Percentiles rank a stretch among this genome's conserved stretches.
These are phyloP conservation scores for Lucilia cuprina DNA, from an alignment of 1,140 invertebrate species.

Conservation along the genomic window DNA sequence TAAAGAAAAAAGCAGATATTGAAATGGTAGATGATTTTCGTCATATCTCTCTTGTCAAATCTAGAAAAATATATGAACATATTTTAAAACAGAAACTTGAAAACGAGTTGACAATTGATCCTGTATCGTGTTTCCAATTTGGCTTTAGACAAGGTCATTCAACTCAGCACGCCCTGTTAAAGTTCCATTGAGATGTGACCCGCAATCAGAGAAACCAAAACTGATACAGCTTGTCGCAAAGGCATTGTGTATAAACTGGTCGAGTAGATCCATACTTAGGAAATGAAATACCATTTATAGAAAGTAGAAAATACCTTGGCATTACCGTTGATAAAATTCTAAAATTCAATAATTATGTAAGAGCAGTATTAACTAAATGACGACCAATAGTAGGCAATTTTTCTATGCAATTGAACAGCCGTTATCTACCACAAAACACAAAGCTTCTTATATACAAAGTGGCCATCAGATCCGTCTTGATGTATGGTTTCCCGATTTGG, in stretches of 20 bases:
- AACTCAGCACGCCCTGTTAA: not conserved
- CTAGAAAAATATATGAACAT: not conserved
- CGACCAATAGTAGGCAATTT: not conserved
- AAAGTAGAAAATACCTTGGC: not conserved
- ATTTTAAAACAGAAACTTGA: not conserved
- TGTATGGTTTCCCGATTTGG: not conserved
- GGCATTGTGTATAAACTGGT: too few species aligned
- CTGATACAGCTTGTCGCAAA: not conserved
- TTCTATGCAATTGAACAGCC: not conserved
- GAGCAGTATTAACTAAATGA: not conserved
- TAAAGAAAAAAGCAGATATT: not conserved
- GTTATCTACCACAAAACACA: not conserved
- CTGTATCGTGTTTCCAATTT: not conserved
- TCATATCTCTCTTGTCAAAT: not conserved
- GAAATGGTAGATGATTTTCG: not conserved
- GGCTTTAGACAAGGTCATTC: not conserved
- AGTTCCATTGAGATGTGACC: not conserved
- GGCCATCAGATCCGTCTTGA: not conserved
- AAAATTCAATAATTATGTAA: not conserved
- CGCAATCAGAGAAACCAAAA: not conserved
- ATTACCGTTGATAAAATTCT: not conserved
- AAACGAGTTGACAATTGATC: not conserved
- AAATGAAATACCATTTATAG: not conserved
- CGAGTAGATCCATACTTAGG: not conserved
- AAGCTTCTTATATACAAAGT: slow-evolving; percentile 9